phyloP scores from a whole-genome alignment of 2,797 vertebrate species.

The Syncerus caffer region DNA sequence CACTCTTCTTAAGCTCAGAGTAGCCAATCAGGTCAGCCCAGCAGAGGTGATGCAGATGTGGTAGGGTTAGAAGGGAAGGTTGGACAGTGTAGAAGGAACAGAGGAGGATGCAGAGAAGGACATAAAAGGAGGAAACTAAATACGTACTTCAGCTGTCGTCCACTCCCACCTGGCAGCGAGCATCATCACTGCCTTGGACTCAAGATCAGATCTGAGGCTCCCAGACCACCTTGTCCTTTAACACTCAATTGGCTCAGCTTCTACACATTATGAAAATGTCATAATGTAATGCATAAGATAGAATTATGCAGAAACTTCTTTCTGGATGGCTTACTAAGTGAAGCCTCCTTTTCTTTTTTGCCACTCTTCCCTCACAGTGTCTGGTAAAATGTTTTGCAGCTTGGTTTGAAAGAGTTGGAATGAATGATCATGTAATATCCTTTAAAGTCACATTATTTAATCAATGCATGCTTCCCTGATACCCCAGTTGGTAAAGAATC shows the following conservation, averaged over 20 bases:
- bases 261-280: not conserved
- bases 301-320: not conserved
- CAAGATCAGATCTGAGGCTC: not conserved
- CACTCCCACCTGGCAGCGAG: not conserved
- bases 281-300: not conserved
- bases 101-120: not conserved
- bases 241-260: not conserved
- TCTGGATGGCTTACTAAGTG: not conserved
- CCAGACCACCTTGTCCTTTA: not conserved
- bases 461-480: not conserved
- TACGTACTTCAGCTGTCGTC: accelerated
- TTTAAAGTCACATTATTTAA: not conserved
- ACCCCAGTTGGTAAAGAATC: not conserved
- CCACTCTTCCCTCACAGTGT: not conserved
- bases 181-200: too few species aligned
- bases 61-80: accelerated
- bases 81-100: not conserved
- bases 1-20: not conserved
- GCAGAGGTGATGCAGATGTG: not conserved
- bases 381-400: not conserved
- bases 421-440: not conserved
- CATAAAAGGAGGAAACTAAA: not conserved
- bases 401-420: not conserved
- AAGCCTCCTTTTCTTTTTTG: not conserved
- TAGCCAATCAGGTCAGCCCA: too few species aligned